Evolutionary conservation across 2,888 invertebrate species (phyloP).

Genomic region (Volucella inflata): DNA sequence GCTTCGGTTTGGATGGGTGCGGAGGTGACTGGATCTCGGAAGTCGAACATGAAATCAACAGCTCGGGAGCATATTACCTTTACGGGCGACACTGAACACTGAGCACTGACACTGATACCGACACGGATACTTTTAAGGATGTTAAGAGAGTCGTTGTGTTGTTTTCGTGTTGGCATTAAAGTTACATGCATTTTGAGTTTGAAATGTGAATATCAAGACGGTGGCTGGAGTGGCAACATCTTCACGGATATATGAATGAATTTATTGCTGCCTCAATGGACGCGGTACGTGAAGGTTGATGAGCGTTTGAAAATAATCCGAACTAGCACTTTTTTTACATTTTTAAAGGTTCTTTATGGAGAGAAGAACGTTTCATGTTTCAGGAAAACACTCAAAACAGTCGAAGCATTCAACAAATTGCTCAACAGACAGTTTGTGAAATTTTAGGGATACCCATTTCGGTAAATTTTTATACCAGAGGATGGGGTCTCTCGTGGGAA

Average conservation of each 20-base stretch:
- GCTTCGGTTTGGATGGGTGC: not conserved
- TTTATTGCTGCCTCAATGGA: slow-evolving; percentile 51
- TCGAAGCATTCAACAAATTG: not conserved
- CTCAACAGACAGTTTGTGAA: not conserved
- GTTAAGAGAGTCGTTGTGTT: not conserved
- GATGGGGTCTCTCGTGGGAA: too few species aligned
- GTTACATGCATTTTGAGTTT: slow-evolving; percentile 47
- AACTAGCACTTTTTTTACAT: slow-evolving; percentile 17
- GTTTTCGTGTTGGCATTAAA: slow-evolving; percentile 35
- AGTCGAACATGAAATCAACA: slow-evolving; percentile 67
- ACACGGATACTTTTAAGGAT: slow-evolving; percentile 11
- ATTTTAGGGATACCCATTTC: not conserved
- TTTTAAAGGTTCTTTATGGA: slow-evolving; percentile 1
- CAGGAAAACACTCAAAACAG: not conserved
- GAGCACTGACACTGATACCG: too few species aligned
- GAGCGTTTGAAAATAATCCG: slow-evolving; percentile 1
- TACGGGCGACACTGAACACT: slow-evolving; percentile 30
- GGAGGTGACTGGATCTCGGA: slow-evolving; percentile 47
- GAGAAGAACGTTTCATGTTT: not conserved
- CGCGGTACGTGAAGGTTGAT: slow-evolving; percentile 6
- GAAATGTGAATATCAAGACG: too few species aligned
- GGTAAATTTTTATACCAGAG: too few species aligned
- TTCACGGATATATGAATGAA: slow-evolving; percentile 23
- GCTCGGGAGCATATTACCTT: slow-evolving; percentile 41
- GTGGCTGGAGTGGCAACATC: slow-evolving; percentile 35